Base-by-base conservation (phyloP, 1,140 invertebrate genomes). In the Sycophaga agraensis region DNA sequence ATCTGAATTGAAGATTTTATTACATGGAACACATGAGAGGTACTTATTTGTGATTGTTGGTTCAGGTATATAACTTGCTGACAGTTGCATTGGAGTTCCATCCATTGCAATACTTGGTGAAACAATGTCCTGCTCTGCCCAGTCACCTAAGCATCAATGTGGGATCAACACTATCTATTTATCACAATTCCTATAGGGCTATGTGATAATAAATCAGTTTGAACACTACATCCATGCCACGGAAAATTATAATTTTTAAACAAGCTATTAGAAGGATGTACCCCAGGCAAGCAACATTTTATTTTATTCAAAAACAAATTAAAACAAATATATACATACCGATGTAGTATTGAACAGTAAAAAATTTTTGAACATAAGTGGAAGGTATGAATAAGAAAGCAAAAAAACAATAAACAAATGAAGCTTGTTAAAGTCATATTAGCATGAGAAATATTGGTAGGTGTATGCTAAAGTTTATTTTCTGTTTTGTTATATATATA, bases 161-260 rank as follows among this genome's bases (percentile, higher is more conserved):
- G 70, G 69, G 77, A 78, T 80, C 79, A 81, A 80, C 70, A 80
- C 77, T 81, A 81, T 81, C 77, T 81, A 79, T 80, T 66, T 79
- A 81, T 80, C 77, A 79, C 79, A 77, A 73, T 71, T 70, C 71
- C 69, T 65, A 55, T 56, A 49, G 72, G 70, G 73, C 48, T 71
- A 64, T 79, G 77, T 80, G 78, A 81, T 81, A 80, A 80, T 79
- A 79, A 80, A 81, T 81, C 63, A 81, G 77, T 77, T 81, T 81
- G 77, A 81, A 73, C 78, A 73, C 75, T 81, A 81, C 77, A 80
- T 79, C 76, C 73, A 81, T 80, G 79, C 77, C 70, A 76, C 71
- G 71, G 71, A 75, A 77, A 70, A 74, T 68, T 56, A 50, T 57
- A 48, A 51, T 69, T 72, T 22, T 61, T 11, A 57, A 63, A 24